Evolutionary conservation across 2,888 invertebrate species (phyloP).

Genomic region (Seira ritae): DNA sequence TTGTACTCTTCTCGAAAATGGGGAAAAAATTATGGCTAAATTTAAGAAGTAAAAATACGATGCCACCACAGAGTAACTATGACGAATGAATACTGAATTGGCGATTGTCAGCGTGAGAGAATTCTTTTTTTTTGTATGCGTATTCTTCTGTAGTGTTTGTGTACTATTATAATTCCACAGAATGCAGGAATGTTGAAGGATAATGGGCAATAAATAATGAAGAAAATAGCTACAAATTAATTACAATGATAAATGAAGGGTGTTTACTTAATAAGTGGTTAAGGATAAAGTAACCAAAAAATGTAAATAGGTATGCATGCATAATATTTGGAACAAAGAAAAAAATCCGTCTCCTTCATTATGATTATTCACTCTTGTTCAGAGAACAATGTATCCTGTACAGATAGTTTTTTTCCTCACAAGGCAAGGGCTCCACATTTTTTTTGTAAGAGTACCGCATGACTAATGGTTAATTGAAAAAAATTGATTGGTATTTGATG

Average conservation of each 20-base stretch:
- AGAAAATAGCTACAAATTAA: neutral
- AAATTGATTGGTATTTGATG: slow-evolving; percentile 12
- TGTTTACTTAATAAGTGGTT: slow-evolving; percentile 24
- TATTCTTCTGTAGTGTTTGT: too few species aligned
- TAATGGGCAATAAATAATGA: neutral
- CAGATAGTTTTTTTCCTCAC: neutral
- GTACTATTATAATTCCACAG: neutral
- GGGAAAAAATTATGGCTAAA: neutral
- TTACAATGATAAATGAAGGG: slow-evolving; percentile 21
- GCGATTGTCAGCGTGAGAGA: slow-evolving; percentile 13
- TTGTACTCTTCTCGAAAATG: too few species aligned
- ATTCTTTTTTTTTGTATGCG: too few species aligned
- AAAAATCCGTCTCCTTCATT: neutral
- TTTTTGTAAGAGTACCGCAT: neutral
- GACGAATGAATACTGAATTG: slow-evolving; percentile 8
- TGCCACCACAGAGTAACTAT: slow-evolving; percentile 22
- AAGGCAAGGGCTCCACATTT: neutral
- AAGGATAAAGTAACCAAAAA: slow-evolving; percentile 16
- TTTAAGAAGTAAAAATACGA: slow-evolving; percentile 20
- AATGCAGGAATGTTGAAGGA: slow-evolving; percentile 4
- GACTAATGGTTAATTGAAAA: neutral
- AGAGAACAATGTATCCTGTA: neutral
- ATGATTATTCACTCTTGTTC: neutral
- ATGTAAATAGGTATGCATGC: slow-evolving; percentile 1
- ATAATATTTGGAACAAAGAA: slow-evolving; percentile 19